Base-by-base conservation (phyloP, 2,888 invertebrate species). In the Trachelus troglodyta region DNA sequence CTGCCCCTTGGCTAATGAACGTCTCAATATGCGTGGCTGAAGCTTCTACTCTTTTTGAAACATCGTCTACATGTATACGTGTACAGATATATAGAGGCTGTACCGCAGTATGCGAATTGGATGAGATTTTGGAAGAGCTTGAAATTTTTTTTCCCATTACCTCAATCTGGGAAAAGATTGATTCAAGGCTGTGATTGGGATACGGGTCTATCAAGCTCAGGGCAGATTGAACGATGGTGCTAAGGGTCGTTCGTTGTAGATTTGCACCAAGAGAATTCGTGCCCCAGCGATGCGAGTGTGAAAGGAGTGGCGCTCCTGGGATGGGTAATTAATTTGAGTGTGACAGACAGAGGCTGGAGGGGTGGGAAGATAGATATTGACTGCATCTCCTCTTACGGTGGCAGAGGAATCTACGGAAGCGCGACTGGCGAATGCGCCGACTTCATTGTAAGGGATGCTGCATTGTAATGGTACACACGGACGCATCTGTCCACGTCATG, bases 281-380 rank as follows among this genome's bases (percentile, higher is more conserved):
- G 30, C 73, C 34, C 30, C 34, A 69, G 34, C 15, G 35, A 35
- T 12, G 74, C 68, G 83, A 79, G 79, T 78, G 79, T 79, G 71
- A 34, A 71, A 31, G 71, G 56, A 56, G 23, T 56, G 56, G 23
- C 56, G 56, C 81, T 79, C 68, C 76, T 79, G 80, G 79, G 83
- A 80, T 79, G 79, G 81, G 83, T 84, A 85, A 85, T 85, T 85
- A 84, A 85, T 85, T 85, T 84, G 81, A 82, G 81, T 82, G 79
- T 77, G 82, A 84, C 83, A 82, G 81, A 79, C 71, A 30, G 71
- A 12, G 79, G 76, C 77, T 79, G 79, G 76, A 40, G n/a, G 81
- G 79, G 77, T 81, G 81, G 79, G 80, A 80, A 80, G 31, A 34
- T 83, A 82, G 79, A 81, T 82, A 85, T 83, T 79, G 83, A 82